Percentiles rank a stretch among this genome's conserved stretches.
phyloP scores from a whole-genome alignment of 2,797 vertebrate species.

The Pagetopsis macropterus region DNA sequence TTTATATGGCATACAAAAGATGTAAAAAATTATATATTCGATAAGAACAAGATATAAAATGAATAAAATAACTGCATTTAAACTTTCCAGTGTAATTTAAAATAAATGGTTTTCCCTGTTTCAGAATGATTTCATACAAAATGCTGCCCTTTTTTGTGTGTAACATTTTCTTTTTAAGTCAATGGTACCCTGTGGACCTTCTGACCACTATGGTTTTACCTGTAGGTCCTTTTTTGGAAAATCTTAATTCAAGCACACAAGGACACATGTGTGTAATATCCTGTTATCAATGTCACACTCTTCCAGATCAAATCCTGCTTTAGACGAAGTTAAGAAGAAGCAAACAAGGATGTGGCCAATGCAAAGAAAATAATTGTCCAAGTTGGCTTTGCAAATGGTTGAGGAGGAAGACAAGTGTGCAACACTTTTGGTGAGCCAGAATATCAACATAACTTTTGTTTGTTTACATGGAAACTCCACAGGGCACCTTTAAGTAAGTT shows the following conservation, averaged over 20 bases:
- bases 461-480: slow-evolving; percentile 10
- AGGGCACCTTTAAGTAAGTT: slow-evolving; percentile 18
- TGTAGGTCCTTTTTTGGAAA: neutral
- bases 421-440: neutral
- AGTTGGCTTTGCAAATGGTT: neutral
- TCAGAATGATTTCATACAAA: slow-evolving; percentile 26
- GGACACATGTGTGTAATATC: neutral
- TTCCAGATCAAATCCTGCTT: neutral
- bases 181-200: slow-evolving; percentile 24
- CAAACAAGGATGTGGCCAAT: slow-evolving; percentile 1
- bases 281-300: neutral
- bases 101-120: slow-evolving; percentile 7
- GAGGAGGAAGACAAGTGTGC: neutral
- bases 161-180: neutral
- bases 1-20: slow-evolving; percentile 1
- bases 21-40: slow-evolving; percentile 2
- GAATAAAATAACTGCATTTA: neutral
- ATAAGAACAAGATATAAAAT: neutral
- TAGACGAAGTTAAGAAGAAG: slow-evolving; percentile 3
- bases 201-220: neutral
- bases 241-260: neutral
- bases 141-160: slow-evolving; percentile 7
- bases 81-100: slow-evolving; percentile 45
- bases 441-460: neutral
- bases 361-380: neutral